Evolutionary conservation across 2,113 vertebrate genomes (phyloP), one percentile per base, ranked within the genome.

Genomic region (Thalassoma bifasciatum): DNA sequence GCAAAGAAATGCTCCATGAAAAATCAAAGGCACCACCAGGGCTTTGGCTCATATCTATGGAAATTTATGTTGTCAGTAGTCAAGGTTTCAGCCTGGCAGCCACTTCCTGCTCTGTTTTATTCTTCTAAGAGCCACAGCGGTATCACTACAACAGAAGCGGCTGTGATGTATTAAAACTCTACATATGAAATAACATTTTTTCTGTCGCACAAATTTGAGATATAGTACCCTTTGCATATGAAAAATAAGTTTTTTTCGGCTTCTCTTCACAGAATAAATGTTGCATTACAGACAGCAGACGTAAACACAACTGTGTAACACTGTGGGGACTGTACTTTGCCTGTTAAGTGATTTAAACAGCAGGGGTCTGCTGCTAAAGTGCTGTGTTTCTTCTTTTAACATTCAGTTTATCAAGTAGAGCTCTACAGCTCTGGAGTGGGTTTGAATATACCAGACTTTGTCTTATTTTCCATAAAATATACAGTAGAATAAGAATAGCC

Each of bases 41-140:
- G 77, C 71, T 82, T 77, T 79, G 75, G 75, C 82, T 85, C 86
- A 86, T 88, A 88, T 87, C 68, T 84, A 84, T 90, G 86, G 84
- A 87, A 90, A 90, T 90, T 19, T 71, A 79, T 77, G 75, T 87
- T 83, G 73, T 81, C 63, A 62, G 69, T 67, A 63, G 72, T 68
- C 65, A 74, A 67, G 66, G 68, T 64, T 72, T 52, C 49, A 52
- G 59, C 58, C 42, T 30, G 57, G 8, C 44, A 59, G 22, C 19
- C 66, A 54, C 23, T 56, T 72, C 50, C 16, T 54, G 42, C 34
- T 61, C 68, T 23, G 52, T 60, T 36, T 72, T 54, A 34, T 69
- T 70, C 71, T 68, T 57, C 67, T 56, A 26, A 44, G 51, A 66
- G 44, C 24, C 50, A 30, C 57, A 68, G 62, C 38, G 38, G 38